A percentile compares a stretch with the other conserved stretches of the same genome.
Evolutionary conservation across 53 echinoderm and acorn worm genomes (phyloP).

Genomic region (Luidia sarsii): DNA sequence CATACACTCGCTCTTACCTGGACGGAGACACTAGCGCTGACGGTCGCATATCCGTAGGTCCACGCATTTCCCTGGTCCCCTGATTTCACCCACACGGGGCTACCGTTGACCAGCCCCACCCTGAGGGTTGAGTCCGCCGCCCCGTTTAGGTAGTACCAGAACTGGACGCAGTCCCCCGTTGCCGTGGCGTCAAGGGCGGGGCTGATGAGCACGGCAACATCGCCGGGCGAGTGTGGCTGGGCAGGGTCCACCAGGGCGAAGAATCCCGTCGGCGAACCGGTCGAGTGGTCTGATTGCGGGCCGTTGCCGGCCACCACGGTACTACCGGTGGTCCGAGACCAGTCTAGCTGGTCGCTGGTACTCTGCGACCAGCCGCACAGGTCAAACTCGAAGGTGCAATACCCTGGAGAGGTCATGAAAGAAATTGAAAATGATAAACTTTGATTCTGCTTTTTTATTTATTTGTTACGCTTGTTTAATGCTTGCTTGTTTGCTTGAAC

Average conservation of each 20-base stretch:
- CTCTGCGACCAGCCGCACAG: constrained; percentile 71
- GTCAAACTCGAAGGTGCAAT: constrained; percentile 79
- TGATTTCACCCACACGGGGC: constrained; percentile 41
- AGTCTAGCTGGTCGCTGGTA: constrained; percentile 65
- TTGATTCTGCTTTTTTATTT: too few species aligned
- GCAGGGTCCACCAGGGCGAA: constrained; percentile 20
- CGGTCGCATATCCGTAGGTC: constrained; percentile 39
- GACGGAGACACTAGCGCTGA: constrained; percentile 14
- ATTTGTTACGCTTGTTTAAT: too few species aligned
- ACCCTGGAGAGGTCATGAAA: constrained; percentile 24
- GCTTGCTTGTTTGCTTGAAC: too few species aligned
- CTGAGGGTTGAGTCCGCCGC: constrained; percentile 9
- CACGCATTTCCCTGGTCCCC: constrained; percentile 58
- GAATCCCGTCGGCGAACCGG: constrained; percentile 60
- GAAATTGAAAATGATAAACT: too few species aligned
- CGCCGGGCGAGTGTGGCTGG: constrained; percentile 6
- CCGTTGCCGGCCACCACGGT: constrained; percentile 40
- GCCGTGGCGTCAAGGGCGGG: constrained; percentile 22
- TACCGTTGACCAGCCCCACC: constrained; percentile 9
- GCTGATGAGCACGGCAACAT: constrained; percentile 45
- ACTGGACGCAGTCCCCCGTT: constrained; percentile 58
- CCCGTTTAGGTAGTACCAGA: constrained; percentile 65
- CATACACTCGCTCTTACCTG: too few species aligned
- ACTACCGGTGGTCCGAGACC: constrained; percentile 54
- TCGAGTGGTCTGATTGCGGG: constrained; percentile 74